Evolutionary conservation across 2,888 invertebrate genomes (phyloP).

Genomic region (Helobdella robusta): DNA sequence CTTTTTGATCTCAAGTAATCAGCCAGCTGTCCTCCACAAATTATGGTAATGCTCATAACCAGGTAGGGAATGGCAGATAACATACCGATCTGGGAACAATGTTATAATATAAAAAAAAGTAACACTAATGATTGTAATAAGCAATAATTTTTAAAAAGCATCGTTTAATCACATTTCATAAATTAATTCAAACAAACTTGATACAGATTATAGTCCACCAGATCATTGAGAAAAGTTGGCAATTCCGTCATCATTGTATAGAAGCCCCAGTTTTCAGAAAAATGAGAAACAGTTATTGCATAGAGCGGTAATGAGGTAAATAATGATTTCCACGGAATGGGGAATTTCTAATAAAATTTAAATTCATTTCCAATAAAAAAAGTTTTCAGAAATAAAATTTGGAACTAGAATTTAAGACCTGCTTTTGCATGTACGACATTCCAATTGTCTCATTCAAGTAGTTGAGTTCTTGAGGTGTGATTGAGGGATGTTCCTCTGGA

Average conservation of each 20-base stretch:
- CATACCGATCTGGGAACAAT: conserved; percentile 61
- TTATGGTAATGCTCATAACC: conserved; percentile 72
- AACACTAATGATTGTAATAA: too few species aligned
- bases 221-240: conserved; percentile 49
- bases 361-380: neutral
- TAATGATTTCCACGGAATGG: conserved; percentile 49
- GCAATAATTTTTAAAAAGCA: too few species aligned
- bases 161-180: too few species aligned
- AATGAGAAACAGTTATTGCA: conserved; percentile 51
- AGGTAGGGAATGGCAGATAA: conserved; percentile 77
- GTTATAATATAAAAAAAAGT: neutral
- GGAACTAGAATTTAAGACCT: conserved; percentile 36
- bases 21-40: conserved; percentile 70
- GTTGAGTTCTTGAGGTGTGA: conserved; percentile 47
- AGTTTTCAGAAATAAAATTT: neutral
- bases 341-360: conserved; percentile 7
- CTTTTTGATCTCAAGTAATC: conserved; percentile 60
- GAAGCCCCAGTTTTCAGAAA: conserved; percentile 52
- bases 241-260: conserved; percentile 52
- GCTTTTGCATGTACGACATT: conserved; percentile 44
- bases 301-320: conserved; percentile 49
- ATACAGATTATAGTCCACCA: conserved; percentile 43
- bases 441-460: conserved; percentile 48
- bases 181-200: conserved; percentile 40
- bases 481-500: conserved; percentile 48